Conservation (phyloP, 1,140 invertebrate genomes). For the Apolygus lucorum region DNA sequence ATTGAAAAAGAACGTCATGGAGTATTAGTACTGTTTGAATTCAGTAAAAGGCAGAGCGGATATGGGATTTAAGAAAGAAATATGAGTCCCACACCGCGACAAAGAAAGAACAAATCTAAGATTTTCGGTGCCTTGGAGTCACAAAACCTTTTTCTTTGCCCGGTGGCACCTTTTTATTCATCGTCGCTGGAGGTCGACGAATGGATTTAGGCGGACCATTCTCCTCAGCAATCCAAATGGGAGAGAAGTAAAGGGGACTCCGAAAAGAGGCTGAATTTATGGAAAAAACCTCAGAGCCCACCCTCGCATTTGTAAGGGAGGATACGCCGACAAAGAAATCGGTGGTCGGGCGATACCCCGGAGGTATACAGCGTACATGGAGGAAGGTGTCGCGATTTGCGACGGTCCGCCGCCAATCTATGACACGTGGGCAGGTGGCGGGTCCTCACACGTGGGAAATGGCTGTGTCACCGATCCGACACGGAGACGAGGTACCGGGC, state of each 20-base stretch:
- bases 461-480: slow-evolving; percentile 9
- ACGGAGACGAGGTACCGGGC: neutral
- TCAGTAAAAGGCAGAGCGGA: slow-evolving; percentile 9
- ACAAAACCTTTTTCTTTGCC: neutral
- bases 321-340: neutral
- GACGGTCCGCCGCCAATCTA: slow-evolving; percentile 15
- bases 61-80: slow-evolving; percentile 1
- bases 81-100: neutral
- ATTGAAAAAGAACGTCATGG: neutral
- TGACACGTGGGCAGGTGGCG: slow-evolving; percentile 7
- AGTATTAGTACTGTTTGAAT: slow-evolving; percentile 3
- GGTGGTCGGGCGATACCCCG: neutral
- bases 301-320: neutral
- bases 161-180: slow-evolving; percentile 8
- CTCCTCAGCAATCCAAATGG: neutral
- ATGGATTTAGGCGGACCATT: neutral
- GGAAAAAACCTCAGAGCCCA: neutral
- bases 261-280: neutral
- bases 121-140: neutral
- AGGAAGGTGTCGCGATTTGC: slow-evolving; percentile 1
- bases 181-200: slow-evolving; percentile 13
- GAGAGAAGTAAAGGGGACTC: neutral
- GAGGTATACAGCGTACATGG: neutral
- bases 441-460: slow-evolving; percentile 1
- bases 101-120: slow-evolving; percentile 7